A percentile compares a stretch with the other conserved stretches of the same genome.
Conservation (phyloP, 2,113 vertebrate species). For the Anser brachyrhynchus region DNA sequence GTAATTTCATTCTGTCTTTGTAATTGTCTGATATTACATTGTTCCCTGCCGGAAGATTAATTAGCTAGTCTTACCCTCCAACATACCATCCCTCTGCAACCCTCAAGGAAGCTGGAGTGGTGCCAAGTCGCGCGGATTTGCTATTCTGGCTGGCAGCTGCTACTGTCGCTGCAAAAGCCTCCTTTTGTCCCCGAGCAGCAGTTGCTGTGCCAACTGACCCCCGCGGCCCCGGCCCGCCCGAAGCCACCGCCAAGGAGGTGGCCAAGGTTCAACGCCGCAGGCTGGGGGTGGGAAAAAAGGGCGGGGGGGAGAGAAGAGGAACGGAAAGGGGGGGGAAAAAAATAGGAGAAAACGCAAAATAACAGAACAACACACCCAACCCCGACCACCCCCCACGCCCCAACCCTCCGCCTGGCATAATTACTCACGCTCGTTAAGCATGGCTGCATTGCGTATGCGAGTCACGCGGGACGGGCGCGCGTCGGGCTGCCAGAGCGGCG, state of each 20-base stretch:
- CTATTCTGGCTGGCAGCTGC: slow-evolving; percentile 67
- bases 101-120: slow-evolving; percentile 69
- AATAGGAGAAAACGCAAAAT: background rate
- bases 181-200: slow-evolving; percentile 59
- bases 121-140: slow-evolving; percentile 65
- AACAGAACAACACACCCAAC: background rate
- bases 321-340: background rate
- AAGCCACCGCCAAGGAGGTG: background rate
- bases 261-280: background rate
- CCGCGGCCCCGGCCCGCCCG: background rate
- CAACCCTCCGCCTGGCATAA: slow-evolving; percentile 71
- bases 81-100: slow-evolving; percentile 65
- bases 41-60: slow-evolving; percentile 73
- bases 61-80: slow-evolving; percentile 69
- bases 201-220: slow-evolving; percentile 66
- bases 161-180: background rate
- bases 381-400: background rate
- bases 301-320: background rate
- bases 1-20: slow-evolving; percentile 62
- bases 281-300: background rate
- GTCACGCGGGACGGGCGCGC: slow-evolving; percentile 28
- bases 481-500: slow-evolving; percentile 34
- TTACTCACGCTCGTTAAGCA: slow-evolving; percentile 80
- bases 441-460: slow-evolving; percentile 58
- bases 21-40: slow-evolving; percentile 74